phyloP scores from a whole-genome alignment of 2,113 vertebrate genomes.

The Tachysurus vachellii region DNA sequence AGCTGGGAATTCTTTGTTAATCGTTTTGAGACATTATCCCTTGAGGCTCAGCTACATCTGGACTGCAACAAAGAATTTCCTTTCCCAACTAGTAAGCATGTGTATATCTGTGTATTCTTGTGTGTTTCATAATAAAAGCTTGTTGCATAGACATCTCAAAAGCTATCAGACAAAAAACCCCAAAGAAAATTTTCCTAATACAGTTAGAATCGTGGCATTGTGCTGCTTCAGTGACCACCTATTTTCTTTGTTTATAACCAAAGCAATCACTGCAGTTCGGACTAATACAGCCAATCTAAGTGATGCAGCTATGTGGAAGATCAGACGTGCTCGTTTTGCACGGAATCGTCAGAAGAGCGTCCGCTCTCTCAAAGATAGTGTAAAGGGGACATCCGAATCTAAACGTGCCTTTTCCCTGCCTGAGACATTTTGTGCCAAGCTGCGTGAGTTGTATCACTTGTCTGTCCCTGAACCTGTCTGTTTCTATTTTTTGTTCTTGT shows the following conservation, averaged over 20 bases:
- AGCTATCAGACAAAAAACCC: not conserved
- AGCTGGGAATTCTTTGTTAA: slow-evolving; percentile 99
- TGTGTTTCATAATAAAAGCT: not conserved
- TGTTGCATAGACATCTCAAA: not conserved
- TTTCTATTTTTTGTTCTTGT: slow-evolving; percentile 48
- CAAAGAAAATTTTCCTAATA: not conserved
- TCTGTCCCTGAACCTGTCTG: slow-evolving; percentile 4
- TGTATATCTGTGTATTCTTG: not conserved
- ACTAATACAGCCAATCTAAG: slow-evolving; percentile 98
- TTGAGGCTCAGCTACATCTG: slow-evolving; percentile 97
- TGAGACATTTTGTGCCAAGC: slow-evolving; percentile 89
- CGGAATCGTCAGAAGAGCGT: slow-evolving; percentile 98
- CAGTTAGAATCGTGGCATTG: not conserved
- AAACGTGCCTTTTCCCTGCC: slow-evolving; percentile 95
- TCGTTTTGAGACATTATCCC: slow-evolving; percentile 95
- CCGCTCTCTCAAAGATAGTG: slow-evolving; percentile 92
- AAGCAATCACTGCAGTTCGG: slow-evolving; percentile 96
- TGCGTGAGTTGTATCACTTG: slow-evolving; percentile 83
- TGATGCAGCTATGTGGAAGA: slow-evolving; percentile 97
- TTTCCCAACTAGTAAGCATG: slow-evolving; percentile 91
- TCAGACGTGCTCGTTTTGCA: slow-evolving; percentile 94
- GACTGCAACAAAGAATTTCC: slow-evolving; percentile 99
- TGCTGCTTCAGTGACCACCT: not conserved
- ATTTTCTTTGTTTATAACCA: slow-evolving; percentile 8
- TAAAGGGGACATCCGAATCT: slow-evolving; percentile 85